Percentiles rank a stretch among this genome's conserved stretches.
Conservation (phyloP, 2,888 invertebrate species). For the Metacarcinus magister region DNA sequence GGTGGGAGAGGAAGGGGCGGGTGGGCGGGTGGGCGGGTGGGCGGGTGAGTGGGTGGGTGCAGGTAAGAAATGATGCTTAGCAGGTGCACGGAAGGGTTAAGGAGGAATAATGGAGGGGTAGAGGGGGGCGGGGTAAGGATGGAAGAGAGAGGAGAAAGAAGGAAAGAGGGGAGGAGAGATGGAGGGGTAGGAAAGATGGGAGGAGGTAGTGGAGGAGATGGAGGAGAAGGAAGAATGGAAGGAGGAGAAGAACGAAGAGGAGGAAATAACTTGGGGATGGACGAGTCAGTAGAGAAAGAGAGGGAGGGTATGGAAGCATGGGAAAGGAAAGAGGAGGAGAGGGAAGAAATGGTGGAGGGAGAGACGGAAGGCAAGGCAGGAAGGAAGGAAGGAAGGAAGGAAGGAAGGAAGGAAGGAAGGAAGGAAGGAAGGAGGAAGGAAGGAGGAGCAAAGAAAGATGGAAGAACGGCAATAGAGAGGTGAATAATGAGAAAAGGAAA, state of each 20-base stretch:
- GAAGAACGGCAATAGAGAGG: neutral
- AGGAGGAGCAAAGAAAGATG: neutral
- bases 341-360: neutral
- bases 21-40: too few relatives aligned
- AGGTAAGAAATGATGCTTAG: conserved; percentile 41
- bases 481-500: neutral
- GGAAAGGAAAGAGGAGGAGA: neutral
- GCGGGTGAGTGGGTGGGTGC: neutral
- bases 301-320: neutral
- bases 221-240: neutral
- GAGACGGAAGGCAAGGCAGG: neutral
- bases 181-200: neutral
- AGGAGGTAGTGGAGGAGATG: neutral
- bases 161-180: neutral
- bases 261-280: neutral
- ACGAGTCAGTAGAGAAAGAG: neutral
- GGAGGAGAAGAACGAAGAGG: neutral
- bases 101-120: conserved; percentile 36
- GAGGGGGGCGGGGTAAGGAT: neutral
- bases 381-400: neutral
- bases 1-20: neutral
- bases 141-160: neutral
- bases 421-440: neutral
- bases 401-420: neutral
- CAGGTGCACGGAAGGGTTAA: conserved; percentile 43